Evolutionary conservation across 2,888 invertebrate genomes (phyloP), one percentile per base, ranked within the genome.

Genomic region (Hoplodrina blanda): DNA sequence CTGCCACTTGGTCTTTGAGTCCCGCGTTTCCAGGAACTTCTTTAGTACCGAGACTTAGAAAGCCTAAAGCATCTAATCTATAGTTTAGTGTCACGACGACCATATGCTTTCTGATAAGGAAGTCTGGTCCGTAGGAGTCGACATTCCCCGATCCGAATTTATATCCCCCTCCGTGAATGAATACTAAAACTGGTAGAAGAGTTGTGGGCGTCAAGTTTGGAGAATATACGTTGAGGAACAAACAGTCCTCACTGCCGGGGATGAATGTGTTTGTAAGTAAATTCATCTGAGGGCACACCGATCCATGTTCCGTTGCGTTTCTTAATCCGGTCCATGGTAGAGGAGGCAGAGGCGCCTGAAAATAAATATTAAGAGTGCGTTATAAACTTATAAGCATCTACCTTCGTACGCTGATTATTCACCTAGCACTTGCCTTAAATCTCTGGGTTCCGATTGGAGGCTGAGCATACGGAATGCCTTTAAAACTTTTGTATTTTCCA

Each of bases 211-310:
- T 69, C 17, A 76, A 6, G 17, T 57, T 59, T 30, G 69, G 62
- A 1, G 76, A 64, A 69, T 76, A 76, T 20, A 76, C 75, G 54
- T 76, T 76, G 53, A 76, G 53, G 37, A 75, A 76, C 13, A 76
- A 54, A 46, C 75, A 76, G 15, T 76, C 75, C 62, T 76, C 75
- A 20, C 54, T 19, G 20, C 75, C 75, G 0, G 69, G 54, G 7
- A 41, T 57, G 1, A 33, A 30, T 17, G 0, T 0, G n/a, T 75
- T 69, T 11, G 64, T 46, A 0, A 65, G 0, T 2, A 57, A 6
- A 5, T 76, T 37, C 1, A 41, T 0, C 55, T 76, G 76, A 4
- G 75, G 76, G 15, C 75, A 76, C 5, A 65, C 0, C 37, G 76
- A 11, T 30, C 75, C 75, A 44, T 75, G 75, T 30, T 55, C 53